Evolutionary conservation across 1,140 invertebrate species (phyloP), one percentile per base, ranked within the genome.

Genomic region (Cyclargus thomasi): DNA sequence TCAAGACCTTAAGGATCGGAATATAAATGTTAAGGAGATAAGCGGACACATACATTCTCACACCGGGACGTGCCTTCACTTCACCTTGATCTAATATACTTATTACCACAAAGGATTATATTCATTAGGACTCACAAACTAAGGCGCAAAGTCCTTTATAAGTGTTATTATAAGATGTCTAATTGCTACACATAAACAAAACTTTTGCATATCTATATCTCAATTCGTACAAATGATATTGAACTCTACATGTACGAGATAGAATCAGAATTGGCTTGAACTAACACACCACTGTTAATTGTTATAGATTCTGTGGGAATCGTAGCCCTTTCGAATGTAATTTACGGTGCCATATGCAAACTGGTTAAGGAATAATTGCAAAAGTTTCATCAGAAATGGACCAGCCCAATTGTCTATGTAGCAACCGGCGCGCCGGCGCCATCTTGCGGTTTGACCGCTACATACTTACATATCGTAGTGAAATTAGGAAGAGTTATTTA

Each of bases 311-410:
- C 64, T 82, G 82, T 83, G 82, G 82, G 82, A 85, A 77, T 78
- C 74, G 62, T 64, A 74, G 75, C 80, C 81, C 81, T 85, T 85
- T 83, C 81, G 74, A 83, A 77, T 72, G 72, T 77, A 74, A 77
- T 78, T 79, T 82, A 79, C 78, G 68, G 67, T 65, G 57, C 35
- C 21, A 70, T 72, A 73, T 71, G 69, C 65, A 71, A 71, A 75
- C 70, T 68, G 63, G 57, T 62, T 55, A 47, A 23, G 23, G 18
- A 69, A 47, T 69, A 63, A 62, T 64, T 64, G 29, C 63, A 36
- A 47, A 17, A 63, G 62, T 68, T 68, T 23, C 67, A 68, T 68
- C 67, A 68, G 17, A 11, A 59, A 57, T 0, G 21, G 59, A 21
- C 63, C 16, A 18, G 23, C n/a, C 39, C 55, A 59, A 57, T 14